These are phyloP conservation scores for Colossoma macropomum DNA, from an alignment of 2,113 vertebrate species.

Conservation along the genomic window DNA sequence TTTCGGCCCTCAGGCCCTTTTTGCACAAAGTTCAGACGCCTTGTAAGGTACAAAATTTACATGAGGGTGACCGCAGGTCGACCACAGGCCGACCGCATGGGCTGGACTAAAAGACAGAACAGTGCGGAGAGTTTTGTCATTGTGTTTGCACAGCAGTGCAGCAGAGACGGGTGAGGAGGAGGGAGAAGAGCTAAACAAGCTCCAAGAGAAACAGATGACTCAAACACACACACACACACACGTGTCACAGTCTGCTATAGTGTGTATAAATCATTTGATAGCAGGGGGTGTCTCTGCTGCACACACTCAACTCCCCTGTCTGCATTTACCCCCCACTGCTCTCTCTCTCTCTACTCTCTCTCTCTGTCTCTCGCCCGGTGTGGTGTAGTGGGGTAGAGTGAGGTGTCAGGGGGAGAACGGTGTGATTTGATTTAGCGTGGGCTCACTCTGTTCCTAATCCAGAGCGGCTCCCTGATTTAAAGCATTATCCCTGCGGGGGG, in stretches of 20 bases:
- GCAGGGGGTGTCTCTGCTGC: constrained; percentile 7
- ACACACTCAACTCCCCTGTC: constrained; percentile 23
- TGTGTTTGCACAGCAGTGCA: constrained; percentile 22
- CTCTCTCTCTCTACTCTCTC: constrained; percentile 10
- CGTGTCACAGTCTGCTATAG: neutral
- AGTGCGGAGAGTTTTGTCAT: too few relatives aligned
- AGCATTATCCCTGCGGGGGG: constrained; percentile 29
- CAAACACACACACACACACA: neutral
- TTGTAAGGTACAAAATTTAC: too few relatives aligned
- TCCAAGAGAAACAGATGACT: constrained; percentile 26
- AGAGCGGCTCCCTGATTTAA: constrained; percentile 34
- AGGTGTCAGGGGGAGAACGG: constrained; percentile 3
- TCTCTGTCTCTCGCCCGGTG: neutral
- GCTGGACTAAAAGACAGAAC: too few relatives aligned
- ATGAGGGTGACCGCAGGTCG: too few relatives aligned
- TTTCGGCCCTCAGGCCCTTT: too few relatives aligned
- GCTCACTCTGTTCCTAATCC: constrained; percentile 36
- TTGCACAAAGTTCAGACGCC: too few relatives aligned
- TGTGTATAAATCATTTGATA: constrained; percentile 26
- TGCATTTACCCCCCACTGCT: constrained; percentile 27
- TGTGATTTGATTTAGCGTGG: constrained; percentile 21
- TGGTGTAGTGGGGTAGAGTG: neutral
- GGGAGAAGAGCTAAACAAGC: constrained; percentile 28
- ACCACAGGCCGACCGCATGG: too few relatives aligned
- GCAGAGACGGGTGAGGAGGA: constrained; percentile 9